Evolutionary conservation across 2,888 invertebrate species (phyloP), one percentile per base, ranked within the genome.

Genomic region (Phyllotreta striolata): DNA sequence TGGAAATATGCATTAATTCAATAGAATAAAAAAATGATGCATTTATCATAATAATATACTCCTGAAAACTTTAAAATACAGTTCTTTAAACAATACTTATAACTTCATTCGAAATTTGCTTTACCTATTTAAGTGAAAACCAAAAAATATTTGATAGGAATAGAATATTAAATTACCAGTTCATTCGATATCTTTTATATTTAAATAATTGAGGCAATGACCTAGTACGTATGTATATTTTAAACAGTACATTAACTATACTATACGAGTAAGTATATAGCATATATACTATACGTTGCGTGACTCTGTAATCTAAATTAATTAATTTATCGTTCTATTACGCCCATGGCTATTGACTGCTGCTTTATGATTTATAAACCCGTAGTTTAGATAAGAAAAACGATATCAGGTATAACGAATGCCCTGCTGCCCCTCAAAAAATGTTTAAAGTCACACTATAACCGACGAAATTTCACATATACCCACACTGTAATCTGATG

Each of bases 371-470:
- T 65, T 65, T 58, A 65, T 62, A 60, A 55, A 55, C 14, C 37
- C 57, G 62, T 47, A 46, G 54, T 58, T 57, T 38, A 55, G 61
- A 62, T 62, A 58, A 49, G 62, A 44, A 47, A 58, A 24, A 10
- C 52, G 65, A 65, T 65, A 65, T 49, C 34, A 13, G 35, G 6
- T 9, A 34, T 49, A 35, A 44, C 39, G 46, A 46, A 47, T 55
- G 24, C 47, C 24, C 24, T 37, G 37, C 35, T 51, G 7, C 52
- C 34, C 43, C 47, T 47, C 44, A 61, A 58, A 62, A 66, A 62
- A 63, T 65, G 46, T 64, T 68, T 66, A 68, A 66, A 66, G 59
- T 47, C 61, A 65, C 65, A 67, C 63, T 62, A 65, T 65, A 65
- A 65, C 55, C 55, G 61, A 63, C 63, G 61, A 68, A 68, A 68